Evolutionary conservation across 2,888 invertebrate species (phyloP).

Genomic region (Drosophila crucigera): DNA sequence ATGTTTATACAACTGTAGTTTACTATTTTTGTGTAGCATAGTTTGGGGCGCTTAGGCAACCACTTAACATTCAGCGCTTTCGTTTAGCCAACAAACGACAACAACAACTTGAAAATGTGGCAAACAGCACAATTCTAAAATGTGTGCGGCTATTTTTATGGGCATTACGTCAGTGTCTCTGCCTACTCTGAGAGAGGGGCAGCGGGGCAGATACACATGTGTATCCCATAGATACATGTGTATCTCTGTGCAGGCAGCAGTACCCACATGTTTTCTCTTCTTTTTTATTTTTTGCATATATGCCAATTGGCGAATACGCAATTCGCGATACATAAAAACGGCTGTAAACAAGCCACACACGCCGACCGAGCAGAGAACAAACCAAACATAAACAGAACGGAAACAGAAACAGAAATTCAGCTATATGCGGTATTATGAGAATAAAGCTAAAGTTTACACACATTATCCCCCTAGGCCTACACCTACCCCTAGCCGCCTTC

Average conservation of each 20-base stretch:
- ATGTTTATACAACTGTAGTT: not conserved
- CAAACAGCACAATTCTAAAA: slow-evolving; percentile 40
- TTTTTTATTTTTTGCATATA: slow-evolving; percentile 27
- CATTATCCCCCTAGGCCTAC: too few species aligned
- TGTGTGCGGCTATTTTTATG: slow-evolving; percentile 65
- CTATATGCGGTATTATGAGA: slow-evolving; percentile 30
- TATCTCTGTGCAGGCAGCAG: slow-evolving; percentile 15
- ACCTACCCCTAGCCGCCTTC: not conserved
- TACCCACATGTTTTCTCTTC: slow-evolving; percentile 51
- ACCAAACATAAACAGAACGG: slow-evolving; percentile 40
- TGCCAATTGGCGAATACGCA: slow-evolving; percentile 51
- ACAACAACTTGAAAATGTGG: slow-evolving; percentile 34
- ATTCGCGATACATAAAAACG: slow-evolving; percentile 58
- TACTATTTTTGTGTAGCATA: slow-evolving; percentile 37
- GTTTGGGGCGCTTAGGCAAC: slow-evolving; percentile 39
- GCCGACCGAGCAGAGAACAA: slow-evolving; percentile 18
- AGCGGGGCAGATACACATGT: slow-evolving; percentile 12
- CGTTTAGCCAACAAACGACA: slow-evolving; percentile 26
- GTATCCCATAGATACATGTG: slow-evolving; percentile 21
- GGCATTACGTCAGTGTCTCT: slow-evolving; percentile 66
- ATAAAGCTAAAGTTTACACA: slow-evolving; percentile 36
- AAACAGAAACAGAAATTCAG: not conserved
- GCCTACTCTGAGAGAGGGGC: not conserved
- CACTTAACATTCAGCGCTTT: slow-evolving; percentile 54
- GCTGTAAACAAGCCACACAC: slow-evolving; percentile 50